A percentile compares a stretch with the other conserved stretches of the same genome.
These are phyloP conservation scores for Mormyrops boulengeri DNA, from an alignment of 2,797 vertebrate genomes.

Conservation along the genomic window DNA sequence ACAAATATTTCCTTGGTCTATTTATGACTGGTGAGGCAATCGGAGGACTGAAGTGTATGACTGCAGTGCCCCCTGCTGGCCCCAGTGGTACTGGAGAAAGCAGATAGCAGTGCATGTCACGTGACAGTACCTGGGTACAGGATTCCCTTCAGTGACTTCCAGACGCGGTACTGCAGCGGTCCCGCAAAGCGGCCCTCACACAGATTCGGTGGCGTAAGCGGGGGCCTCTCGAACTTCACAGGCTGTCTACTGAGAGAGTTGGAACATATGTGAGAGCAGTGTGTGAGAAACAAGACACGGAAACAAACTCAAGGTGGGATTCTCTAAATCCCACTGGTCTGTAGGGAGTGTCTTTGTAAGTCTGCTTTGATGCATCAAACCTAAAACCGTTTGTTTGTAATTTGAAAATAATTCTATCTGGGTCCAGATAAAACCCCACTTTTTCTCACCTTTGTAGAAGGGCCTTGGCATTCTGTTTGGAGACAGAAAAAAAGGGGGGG, in stretches of 20 bases:
- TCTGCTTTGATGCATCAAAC: background rate
- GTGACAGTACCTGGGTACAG: conserved; percentile 64
- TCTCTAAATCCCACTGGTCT: background rate
- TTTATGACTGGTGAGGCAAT: background rate
- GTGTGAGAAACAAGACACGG: background rate
- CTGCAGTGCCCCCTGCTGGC: background rate
- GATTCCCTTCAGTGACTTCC: conserved; percentile 72
- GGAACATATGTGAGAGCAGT: background rate
- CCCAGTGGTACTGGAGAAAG: background rate
- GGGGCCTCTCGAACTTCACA: conserved; percentile 66
- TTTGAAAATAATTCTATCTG: background rate
- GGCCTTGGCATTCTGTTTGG: conserved; percentile 62
- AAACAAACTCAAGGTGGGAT: background rate
- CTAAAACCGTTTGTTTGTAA: background rate
- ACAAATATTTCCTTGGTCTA: background rate
- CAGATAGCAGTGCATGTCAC: background rate
- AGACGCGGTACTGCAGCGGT: conserved; percentile 70
- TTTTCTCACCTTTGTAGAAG: conserved; percentile 66
- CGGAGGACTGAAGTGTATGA: background rate
- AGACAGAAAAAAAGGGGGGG: conserved; percentile 42
- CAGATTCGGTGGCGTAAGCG: conserved; percentile 55
- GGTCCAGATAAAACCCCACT: background rate
- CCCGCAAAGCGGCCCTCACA: conserved; percentile 71
- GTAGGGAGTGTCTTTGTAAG: background rate
- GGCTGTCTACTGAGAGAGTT: conserved; percentile 52